Percentiles rank a stretch among this genome's conserved stretches.
Evolutionary conservation across 2,113 vertebrate genomes (phyloP).

Genomic region (Ariopsis seemanni): DNA sequence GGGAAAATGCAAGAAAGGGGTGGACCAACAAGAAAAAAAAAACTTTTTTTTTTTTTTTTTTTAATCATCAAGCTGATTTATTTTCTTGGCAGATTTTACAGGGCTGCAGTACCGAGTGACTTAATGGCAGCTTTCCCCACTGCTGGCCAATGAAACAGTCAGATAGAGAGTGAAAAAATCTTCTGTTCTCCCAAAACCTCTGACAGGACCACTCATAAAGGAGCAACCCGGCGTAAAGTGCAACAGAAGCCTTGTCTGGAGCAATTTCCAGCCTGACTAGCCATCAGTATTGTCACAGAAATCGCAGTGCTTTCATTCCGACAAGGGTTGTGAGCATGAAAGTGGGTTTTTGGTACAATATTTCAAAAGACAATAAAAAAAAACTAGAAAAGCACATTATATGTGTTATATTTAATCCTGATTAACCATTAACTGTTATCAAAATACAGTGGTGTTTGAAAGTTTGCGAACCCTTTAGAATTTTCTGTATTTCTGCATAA

Average conservation of each 20-base stretch:
- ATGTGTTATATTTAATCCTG: background rate
- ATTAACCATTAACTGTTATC: background rate
- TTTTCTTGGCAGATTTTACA: background rate
- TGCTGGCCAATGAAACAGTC: constrained; percentile 10
- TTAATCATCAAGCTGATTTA: constrained; percentile 25
- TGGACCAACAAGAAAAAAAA: constrained; percentile 49
- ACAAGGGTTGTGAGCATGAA: constrained; percentile 6
- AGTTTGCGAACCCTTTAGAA: too few relatives aligned
- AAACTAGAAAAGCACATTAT: background rate
- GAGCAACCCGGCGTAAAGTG: constrained; percentile 7
- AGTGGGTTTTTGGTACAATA: constrained; percentile 1
- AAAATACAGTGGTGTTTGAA: background rate
- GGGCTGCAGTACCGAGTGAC: constrained; percentile 1
- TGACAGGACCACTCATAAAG: background rate
- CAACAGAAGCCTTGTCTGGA: background rate
- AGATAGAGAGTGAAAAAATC: background rate
- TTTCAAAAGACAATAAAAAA: constrained; percentile 9
- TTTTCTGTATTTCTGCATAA: too few relatives aligned
- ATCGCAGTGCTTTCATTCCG: constrained; percentile 8
- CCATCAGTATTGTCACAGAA: background rate
- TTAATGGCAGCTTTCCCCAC: constrained; percentile 22
- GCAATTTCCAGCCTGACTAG: constrained; percentile 24
- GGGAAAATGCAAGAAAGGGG: constrained; percentile 46
- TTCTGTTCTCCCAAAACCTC: background rate
- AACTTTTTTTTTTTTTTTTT: constrained; percentile 51